A percentile compares a stretch with the other conserved stretches of the same genome.
phyloP scores from a whole-genome alignment of 2,797 vertebrate genomes.

The Notoglanidium macrostoma region DNA sequence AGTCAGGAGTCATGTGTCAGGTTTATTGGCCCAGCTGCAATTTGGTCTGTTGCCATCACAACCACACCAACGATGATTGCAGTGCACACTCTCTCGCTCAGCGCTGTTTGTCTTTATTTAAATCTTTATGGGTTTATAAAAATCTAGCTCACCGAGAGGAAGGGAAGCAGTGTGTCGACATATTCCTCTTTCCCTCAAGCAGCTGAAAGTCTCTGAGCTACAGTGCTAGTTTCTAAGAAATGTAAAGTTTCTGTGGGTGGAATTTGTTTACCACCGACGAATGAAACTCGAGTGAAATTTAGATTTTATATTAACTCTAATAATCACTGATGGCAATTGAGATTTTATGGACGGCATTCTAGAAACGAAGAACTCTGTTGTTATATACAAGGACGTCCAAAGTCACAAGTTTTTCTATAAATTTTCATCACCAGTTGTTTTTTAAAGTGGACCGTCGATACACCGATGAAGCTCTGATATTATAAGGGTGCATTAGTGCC shows the following conservation, averaged over 20 bases:
- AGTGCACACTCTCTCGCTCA: neutral
- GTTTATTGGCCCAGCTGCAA: constrained; percentile 12
- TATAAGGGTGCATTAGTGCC: neutral
- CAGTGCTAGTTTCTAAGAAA: neutral
- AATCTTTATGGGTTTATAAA: constrained; percentile 21
- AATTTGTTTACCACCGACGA: neutral
- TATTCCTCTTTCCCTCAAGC: neutral
- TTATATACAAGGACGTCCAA: neutral
- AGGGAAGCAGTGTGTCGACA: neutral
- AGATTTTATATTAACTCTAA: too few relatives aligned
- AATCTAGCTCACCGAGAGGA: neutral
- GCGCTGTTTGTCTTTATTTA: constrained; percentile 19
- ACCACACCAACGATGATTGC: neutral
- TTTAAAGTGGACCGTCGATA: neutral
- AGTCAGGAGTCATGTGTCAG: constrained; percentile 14
- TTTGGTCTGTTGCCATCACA: constrained; percentile 5
- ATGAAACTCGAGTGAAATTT: neutral
- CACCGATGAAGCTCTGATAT: neutral
- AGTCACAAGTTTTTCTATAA: neutral
- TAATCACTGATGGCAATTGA: too few relatives aligned
- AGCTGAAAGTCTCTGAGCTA: neutral
- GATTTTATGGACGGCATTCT: too few relatives aligned
- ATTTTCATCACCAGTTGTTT: neutral
- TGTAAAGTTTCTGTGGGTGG: neutral
- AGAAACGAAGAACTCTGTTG: too few relatives aligned